phyloP scores from a whole-genome alignment of 2,888 invertebrate genomes.

The Mythimna pallens region DNA sequence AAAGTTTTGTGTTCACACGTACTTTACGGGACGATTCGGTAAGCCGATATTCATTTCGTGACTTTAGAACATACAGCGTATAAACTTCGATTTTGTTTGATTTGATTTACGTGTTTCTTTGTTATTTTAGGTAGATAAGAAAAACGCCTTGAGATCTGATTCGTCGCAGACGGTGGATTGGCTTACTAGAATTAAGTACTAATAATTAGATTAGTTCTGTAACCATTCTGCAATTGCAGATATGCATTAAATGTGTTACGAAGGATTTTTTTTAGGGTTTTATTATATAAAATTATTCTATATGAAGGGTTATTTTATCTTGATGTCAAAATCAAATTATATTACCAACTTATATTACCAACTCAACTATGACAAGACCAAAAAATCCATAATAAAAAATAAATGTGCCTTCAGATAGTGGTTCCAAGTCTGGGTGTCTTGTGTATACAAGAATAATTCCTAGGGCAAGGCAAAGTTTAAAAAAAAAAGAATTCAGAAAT shows the following conservation, averaged over 20 bases:
- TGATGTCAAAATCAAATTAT: not conserved
- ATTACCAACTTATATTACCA: not conserved
- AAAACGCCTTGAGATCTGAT: conserved; percentile 10
- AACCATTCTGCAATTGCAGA: conserved; percentile 13
- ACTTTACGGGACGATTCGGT: conserved; percentile 66
- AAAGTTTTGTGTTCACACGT: conserved; percentile 80
- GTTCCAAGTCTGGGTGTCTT: too few species aligned
- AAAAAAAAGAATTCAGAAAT: not conserved
- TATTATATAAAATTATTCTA: not conserved
- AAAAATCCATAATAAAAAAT: not conserved
- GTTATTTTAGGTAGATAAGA: conserved; percentile 16
- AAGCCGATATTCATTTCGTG: conserved; percentile 77
- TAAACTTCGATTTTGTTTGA: conserved; percentile 35
- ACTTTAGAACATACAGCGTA: conserved; percentile 36
- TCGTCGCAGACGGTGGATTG: conserved; percentile 17
- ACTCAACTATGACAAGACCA: not conserved
- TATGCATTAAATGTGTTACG: conserved; percentile 9
- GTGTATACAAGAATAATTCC: too few species aligned
- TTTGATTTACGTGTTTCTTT: conserved; percentile 28
- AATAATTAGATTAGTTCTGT: conserved; percentile 52
- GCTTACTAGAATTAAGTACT: conserved; percentile 27
- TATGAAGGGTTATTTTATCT: not conserved
- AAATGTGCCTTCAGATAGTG: too few species aligned
- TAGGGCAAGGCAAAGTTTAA: too few species aligned
- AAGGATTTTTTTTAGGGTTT: not conserved